phyloP scores from a whole-genome alignment of 2,888 invertebrate genomes.

The Crocallis elinguaria region DNA sequence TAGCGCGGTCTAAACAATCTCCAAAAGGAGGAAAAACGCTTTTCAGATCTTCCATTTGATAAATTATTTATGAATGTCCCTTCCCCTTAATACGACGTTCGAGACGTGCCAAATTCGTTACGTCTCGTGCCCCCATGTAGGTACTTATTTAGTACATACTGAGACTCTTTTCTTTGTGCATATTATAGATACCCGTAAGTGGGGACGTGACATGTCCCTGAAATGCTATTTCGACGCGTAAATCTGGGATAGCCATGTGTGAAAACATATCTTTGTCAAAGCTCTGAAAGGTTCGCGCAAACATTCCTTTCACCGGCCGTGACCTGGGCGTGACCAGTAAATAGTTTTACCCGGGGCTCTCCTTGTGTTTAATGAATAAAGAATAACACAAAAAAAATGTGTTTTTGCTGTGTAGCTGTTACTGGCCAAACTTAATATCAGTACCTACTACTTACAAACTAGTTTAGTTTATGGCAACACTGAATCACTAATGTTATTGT shows the following conservation, averaged over 20 bases:
- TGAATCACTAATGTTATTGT: not conserved
- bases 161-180: slow-evolving; percentile 75
- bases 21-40: slow-evolving; percentile 62
- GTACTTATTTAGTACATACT: slow-evolving; percentile 53
- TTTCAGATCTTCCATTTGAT: slow-evolving; percentile 59
- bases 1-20: slow-evolving; percentile 62
- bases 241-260: slow-evolving; percentile 68
- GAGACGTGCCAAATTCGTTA: slow-evolving; percentile 56
- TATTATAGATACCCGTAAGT: slow-evolving; percentile 68
- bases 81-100: slow-evolving; percentile 61
- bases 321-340: slow-evolving; percentile 38
- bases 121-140: slow-evolving; percentile 57
- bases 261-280: slow-evolving; percentile 56
- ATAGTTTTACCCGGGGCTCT: slow-evolving; percentile 36
- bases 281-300: slow-evolving; percentile 43
- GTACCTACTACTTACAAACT: not conserved
- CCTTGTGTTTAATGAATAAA: slow-evolving; percentile 27
- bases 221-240: slow-evolving; percentile 63
- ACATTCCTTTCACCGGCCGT: slow-evolving; percentile 38
- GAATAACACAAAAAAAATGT: not conserved
- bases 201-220: slow-evolving; percentile 64
- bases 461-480: not conserved
- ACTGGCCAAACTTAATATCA: not conserved
- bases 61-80: slow-evolving; percentile 76
- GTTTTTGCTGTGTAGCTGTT: not conserved